Conservation (phyloP, 2,888 invertebrate species). For the Biston betularia region DNA sequence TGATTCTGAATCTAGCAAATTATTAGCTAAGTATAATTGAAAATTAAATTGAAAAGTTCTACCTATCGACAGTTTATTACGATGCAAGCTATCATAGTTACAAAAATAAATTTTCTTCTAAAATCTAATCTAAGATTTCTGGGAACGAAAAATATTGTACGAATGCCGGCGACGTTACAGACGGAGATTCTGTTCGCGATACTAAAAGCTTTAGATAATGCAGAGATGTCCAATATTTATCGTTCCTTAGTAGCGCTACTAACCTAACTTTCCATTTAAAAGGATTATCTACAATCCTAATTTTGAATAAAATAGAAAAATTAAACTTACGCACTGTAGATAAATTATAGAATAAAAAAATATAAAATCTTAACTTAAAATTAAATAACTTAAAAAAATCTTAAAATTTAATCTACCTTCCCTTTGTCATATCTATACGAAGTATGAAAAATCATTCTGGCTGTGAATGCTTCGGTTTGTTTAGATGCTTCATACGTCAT, state of each 20-base stretch:
- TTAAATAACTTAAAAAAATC: slow-evolving; percentile 59
- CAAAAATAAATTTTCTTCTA: slow-evolving; percentile 80
- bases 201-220: slow-evolving; percentile 13
- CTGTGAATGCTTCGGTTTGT: slow-evolving; percentile 80
- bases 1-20: slow-evolving; percentile 73
- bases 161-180: slow-evolving; percentile 27
- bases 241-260: slow-evolving; percentile 68
- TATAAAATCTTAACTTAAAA: slow-evolving; percentile 71
- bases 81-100: slow-evolving; percentile 76
- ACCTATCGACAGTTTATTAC: slow-evolving; percentile 73
- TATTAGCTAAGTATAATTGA: slow-evolving; percentile 79
- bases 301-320: slow-evolving; percentile 79
- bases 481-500: slow-evolving; percentile 69
- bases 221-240: slow-evolving; percentile 49
- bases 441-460: slow-evolving; percentile 84
- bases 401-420: slow-evolving; percentile 70
- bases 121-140: slow-evolving; percentile 79
- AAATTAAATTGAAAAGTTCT: slow-evolving; percentile 72
- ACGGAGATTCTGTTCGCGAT: slow-evolving; percentile 28
- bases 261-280: slow-evolving; percentile 79
- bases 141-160: slow-evolving; percentile 53
- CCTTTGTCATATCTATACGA: slow-evolving; percentile 82
- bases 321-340: slow-evolving; percentile 84
- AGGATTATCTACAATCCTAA: slow-evolving; percentile 68
- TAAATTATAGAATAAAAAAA: slow-evolving; percentile 75